Evolutionary conservation across 2,113 vertebrate genomes (phyloP), one percentile per base, ranked within the genome.

Genomic region (Sigmodon hispidus): DNA sequence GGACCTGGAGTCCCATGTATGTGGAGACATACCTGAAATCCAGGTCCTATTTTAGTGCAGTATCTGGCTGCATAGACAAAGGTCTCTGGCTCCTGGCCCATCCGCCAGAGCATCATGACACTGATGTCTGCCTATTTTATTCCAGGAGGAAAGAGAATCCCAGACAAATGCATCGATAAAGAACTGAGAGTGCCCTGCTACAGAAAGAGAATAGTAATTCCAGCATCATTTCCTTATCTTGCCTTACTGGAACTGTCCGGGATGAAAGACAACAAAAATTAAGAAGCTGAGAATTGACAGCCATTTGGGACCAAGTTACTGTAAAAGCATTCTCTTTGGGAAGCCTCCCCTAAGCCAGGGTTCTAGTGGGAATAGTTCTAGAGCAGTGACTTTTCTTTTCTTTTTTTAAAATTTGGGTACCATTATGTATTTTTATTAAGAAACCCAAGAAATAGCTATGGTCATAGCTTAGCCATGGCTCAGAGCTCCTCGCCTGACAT

Each of bases 351-450:
- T 80, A 57, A 43, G 36, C 52, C 9, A 43, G 73, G 75, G 76
- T 76, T 90, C 59, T 76, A 65, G 50, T 77, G 80, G 65, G 43
- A 59, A 76, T 1, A 17, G 52, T 45, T 63, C 59, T 45, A 85
- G 83, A 65, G 29, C 61, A 36, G 81, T 15, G 5, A 17, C 34
- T 61, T 84, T 79, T 26, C 22, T 3, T 43, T 61, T 67, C 50
- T 26, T 77, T 59, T 15, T 48, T 80, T n/a, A n/a, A n/a, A n/a
- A n/a, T n/a, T n/a, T 69, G 3, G 59, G 69, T 34, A 83, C 69
- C 45, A 57, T 55, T 45, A 87, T 95, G 31, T 12, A 70, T 76
- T 90, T 90, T 94, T 87, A 83, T 61, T 34, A 67, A 86, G 73
- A 89, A 85, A 79, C 70, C 17, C 45, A 93, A 95, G 43, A 89